Conservation (phyloP, 2,113 vertebrate species). For the Grus americana region DNA sequence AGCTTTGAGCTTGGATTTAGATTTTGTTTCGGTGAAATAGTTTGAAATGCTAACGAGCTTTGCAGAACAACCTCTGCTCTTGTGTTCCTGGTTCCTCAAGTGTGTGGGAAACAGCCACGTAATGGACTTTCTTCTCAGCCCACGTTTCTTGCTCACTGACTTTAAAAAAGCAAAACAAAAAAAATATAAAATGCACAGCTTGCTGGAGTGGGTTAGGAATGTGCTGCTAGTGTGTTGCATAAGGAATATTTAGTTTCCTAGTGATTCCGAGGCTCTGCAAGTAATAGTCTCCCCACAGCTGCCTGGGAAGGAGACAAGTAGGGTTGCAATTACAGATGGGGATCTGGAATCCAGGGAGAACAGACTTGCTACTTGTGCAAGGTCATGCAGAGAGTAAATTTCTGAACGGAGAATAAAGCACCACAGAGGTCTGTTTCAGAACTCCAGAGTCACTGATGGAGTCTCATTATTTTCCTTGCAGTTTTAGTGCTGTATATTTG, state of each 20-base stretch:
- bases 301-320: background rate
- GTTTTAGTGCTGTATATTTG: background rate
- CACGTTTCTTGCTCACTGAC: constrained; percentile 56
- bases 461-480: background rate
- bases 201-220: constrained; percentile 42
- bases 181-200: constrained; percentile 20
- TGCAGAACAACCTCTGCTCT: constrained; percentile 50
- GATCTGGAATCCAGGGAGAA: background rate
- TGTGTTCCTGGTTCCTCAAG: constrained; percentile 53
- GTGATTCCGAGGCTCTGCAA: background rate
- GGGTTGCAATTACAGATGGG: background rate
- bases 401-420: background rate
- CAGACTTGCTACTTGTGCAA: background rate
- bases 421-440: background rate
- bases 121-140: constrained; percentile 55
- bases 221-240: background rate
- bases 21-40: constrained; percentile 9
- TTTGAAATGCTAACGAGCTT: constrained; percentile 13
- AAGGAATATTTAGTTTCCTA: constrained; percentile 24
- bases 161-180: constrained; percentile 9
- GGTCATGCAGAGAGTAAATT: background rate
- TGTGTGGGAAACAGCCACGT: constrained; percentile 61
- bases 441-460: background rate
- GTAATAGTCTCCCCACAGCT: background rate
- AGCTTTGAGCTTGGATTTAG: background rate